Evolutionary conservation across 2,888 invertebrate genomes (phyloP).

Genomic region (Atethmia centrago): DNA sequence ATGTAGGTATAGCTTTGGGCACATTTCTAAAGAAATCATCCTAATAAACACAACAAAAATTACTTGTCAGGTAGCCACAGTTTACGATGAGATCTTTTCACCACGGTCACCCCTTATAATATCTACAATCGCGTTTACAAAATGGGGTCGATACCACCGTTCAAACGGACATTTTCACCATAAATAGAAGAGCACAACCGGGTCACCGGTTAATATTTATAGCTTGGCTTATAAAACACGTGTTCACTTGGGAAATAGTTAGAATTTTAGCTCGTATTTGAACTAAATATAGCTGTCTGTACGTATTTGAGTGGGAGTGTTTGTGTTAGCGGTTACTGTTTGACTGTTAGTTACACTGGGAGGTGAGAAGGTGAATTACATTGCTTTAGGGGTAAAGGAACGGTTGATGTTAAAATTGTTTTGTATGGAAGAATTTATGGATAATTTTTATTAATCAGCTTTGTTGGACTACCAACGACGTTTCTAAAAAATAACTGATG

Average conservation of each 20-base stretch:
- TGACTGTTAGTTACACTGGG: background rate
- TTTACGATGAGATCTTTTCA: background rate
- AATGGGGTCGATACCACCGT: conserved; percentile 46
- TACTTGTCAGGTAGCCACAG: background rate
- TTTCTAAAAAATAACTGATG: background rate
- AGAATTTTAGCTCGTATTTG: conserved; percentile 44
- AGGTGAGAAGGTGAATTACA: conserved; percentile 1
- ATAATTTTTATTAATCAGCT: background rate
- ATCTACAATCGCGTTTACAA: conserved; percentile 10
- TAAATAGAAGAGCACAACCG: conserved; percentile 56
- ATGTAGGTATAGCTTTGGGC: background rate
- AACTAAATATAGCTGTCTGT: conserved; percentile 53
- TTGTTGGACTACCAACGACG: background rate
- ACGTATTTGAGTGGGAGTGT: conserved; percentile 25
- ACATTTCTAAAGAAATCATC: background rate
- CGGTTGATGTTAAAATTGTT: background rate
- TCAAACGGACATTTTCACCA: conserved; percentile 55
- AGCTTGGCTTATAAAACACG: conserved; percentile 35
- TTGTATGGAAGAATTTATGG: background rate
- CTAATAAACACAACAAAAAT: background rate
- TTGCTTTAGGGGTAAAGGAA: conserved; percentile 3
- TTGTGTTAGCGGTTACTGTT: conserved; percentile 22
- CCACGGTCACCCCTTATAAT: conserved; percentile 1
- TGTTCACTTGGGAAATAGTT: conserved; percentile 46
- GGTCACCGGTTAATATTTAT: conserved; percentile 58